Evolutionary conservation across 2,888 invertebrate species (phyloP).

Genomic region (Andrena camellia): DNA sequence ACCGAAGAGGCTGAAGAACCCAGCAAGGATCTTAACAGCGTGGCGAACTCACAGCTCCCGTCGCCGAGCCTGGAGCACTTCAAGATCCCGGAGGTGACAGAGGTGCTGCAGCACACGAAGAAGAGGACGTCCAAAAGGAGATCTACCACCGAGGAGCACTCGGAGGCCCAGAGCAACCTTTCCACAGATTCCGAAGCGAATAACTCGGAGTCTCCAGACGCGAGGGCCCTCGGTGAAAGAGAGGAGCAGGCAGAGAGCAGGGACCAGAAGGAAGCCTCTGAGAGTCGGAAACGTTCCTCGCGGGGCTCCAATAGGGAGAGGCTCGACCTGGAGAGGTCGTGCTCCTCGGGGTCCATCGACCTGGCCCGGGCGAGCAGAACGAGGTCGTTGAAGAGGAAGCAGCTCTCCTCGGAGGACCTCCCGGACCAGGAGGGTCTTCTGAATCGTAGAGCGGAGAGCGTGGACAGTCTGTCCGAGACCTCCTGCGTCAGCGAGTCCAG

Average conservation of each 20-base stretch:
- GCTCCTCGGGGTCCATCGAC: slow-evolving; percentile 49
- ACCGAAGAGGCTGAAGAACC: slow-evolving; percentile 19
- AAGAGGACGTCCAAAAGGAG: slow-evolving; percentile 71
- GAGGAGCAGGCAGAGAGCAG: background rate
- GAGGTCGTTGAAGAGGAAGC: slow-evolving; percentile 50
- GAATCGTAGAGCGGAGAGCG: slow-evolving; percentile 44
- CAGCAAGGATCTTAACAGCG: background rate
- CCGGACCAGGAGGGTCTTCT: background rate
- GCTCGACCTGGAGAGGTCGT: slow-evolving; percentile 40
- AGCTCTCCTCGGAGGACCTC: slow-evolving; percentile 57
- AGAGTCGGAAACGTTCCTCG: background rate
- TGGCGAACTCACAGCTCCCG: background rate
- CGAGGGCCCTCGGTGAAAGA: background rate
- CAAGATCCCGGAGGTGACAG: slow-evolving; percentile 75
- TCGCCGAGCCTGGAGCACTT: slow-evolving; percentile 66
- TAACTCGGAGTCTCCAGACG: slow-evolving; percentile 12
- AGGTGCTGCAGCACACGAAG: slow-evolving; percentile 67
- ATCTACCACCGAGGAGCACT: slow-evolving; percentile 63
- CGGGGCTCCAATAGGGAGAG: background rate
- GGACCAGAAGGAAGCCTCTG: slow-evolving; percentile 1
- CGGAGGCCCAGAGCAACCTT: slow-evolving; percentile 37
- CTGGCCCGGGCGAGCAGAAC: slow-evolving; percentile 17
- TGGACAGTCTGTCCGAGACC: slow-evolving; percentile 60
- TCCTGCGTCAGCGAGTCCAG: slow-evolving; percentile 66
- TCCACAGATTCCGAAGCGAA: slow-evolving; percentile 12